Percentiles rank a stretch among this genome's conserved stretches.
phyloP scores from a whole-genome alignment of 2,888 invertebrate genomes.

The Drosophila pegasa region DNA sequence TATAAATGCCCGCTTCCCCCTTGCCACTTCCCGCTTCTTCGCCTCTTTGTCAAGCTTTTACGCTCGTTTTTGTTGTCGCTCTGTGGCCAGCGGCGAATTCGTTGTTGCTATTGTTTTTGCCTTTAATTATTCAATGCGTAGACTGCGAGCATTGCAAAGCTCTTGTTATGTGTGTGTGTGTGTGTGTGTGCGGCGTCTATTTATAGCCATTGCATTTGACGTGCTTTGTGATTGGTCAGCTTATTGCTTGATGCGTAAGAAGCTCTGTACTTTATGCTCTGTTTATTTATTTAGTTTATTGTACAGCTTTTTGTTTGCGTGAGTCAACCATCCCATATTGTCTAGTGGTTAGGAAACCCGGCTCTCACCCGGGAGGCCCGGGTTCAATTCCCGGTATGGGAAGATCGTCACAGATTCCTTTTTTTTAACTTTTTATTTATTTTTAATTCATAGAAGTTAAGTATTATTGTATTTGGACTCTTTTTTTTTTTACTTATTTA shows the following conservation, averaged over 20 bases:
- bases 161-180: conserved; percentile 3
- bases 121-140: conserved; percentile 50
- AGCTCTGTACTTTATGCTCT: conserved; percentile 3
- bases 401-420: conserved; percentile 10
- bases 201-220: conserved; percentile 19
- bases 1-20: conserved; percentile 40
- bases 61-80: conserved; percentile 28
- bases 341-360: conserved; percentile 73
- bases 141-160: conserved; percentile 14
- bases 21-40: background rate
- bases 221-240: conserved; percentile 27
- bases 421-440: conserved; percentile 9
- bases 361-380: conserved; percentile 70
- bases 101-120: conserved; percentile 40
- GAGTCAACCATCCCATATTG: conserved; percentile 53
- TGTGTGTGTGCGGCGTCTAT: conserved; percentile 17
- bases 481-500: conserved; percentile 12
- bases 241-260: conserved; percentile 33
- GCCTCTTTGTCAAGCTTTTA: conserved; percentile 46
- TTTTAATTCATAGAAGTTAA: background rate
- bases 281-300: conserved; percentile 11
- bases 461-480: background rate
- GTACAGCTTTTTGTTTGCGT: background rate
- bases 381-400: conserved; percentile 71
- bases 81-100: conserved; percentile 40